Conservation (phyloP, 2,113 vertebrate genomes). For the Triplophysa dalaica region DNA sequence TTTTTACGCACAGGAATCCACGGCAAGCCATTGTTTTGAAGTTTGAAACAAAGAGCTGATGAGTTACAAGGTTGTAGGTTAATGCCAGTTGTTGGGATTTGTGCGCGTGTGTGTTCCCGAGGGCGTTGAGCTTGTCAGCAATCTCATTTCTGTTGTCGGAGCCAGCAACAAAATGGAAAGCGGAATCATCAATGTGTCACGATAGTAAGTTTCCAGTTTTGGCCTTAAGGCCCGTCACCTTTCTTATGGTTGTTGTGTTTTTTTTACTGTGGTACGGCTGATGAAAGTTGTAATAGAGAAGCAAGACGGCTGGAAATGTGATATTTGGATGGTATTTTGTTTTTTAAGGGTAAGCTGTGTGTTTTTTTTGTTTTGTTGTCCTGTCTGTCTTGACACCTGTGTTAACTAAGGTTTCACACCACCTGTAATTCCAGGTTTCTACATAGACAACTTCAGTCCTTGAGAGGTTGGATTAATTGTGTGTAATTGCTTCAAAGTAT, state of each 20-base stretch:
- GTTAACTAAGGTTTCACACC: background rate
- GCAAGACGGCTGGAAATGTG: background rate
- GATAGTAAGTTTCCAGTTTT: background rate
- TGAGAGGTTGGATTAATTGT: conserved; percentile 36
- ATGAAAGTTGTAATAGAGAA: conserved; percentile 1
- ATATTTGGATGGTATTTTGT: conserved; percentile 3
- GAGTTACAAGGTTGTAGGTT: conserved; percentile 42
- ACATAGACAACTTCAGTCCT: conserved; percentile 4
- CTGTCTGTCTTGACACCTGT: background rate
- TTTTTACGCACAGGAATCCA: conserved; percentile 1
- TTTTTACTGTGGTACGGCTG: background rate
- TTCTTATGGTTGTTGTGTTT: background rate
- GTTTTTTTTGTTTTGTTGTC: background rate
- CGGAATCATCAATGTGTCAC: background rate
- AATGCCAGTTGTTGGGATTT: conserved; percentile 15
- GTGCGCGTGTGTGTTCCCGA: conserved; percentile 20
- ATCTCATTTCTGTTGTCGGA: background rate
- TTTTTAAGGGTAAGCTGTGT: background rate
- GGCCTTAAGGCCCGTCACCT: background rate
- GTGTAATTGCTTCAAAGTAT: conserved; percentile 25
- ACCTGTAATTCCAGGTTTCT: background rate
- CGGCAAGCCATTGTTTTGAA: conserved; percentile 16
- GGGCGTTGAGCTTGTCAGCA: conserved; percentile 5
- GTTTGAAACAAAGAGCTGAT: conserved; percentile 33
- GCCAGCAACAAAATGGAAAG: background rate